phyloP scores from a whole-genome alignment of 1,140 invertebrate genomes.

The Calephelis nemesis region DNA sequence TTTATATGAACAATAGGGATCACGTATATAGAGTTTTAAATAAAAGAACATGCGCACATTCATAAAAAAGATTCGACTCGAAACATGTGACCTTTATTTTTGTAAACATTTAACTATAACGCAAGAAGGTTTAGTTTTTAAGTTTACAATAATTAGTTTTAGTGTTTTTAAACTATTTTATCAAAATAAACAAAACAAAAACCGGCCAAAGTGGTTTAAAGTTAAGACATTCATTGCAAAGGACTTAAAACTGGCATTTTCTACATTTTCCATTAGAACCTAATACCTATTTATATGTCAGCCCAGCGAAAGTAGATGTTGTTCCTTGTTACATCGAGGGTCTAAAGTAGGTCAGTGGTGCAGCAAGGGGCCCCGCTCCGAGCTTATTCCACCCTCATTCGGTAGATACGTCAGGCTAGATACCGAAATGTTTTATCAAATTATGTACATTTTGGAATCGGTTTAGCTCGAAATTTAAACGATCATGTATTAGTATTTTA shows the following conservation, averaged over 20 bases:
- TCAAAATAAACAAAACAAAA: too few species aligned
- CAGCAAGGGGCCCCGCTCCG: constrained; percentile 49
- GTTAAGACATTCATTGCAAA: neutral
- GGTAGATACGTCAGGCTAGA: constrained; percentile 33
- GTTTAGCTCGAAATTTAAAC: too few species aligned
- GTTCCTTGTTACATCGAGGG: constrained; percentile 40
- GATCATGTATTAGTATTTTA: too few species aligned
- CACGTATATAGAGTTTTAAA: too few species aligned
- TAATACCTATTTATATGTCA: constrained; percentile 4
- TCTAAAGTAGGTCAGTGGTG: constrained; percentile 68
- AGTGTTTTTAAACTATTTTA: too few species aligned
- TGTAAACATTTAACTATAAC: too few species aligned
- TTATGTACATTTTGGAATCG: neutral
- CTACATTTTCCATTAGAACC: neutral
- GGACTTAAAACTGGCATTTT: neutral
- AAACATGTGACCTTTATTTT: too few species aligned
- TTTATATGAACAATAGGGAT: too few species aligned
- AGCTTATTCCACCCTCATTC: constrained; percentile 31
- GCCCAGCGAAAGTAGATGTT: constrained; percentile 19
- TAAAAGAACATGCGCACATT: too few species aligned
- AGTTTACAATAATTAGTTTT: too few species aligned
- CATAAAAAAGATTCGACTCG: too few species aligned
- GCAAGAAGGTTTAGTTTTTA: too few species aligned
- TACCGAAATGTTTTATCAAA: constrained; percentile 19
- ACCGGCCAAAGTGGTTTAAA: neutral